Evolutionary conservation across 1,140 invertebrate genomes (phyloP), one percentile per base, ranked within the genome.

Genomic region (Anagrus nilaparvatae): DNA sequence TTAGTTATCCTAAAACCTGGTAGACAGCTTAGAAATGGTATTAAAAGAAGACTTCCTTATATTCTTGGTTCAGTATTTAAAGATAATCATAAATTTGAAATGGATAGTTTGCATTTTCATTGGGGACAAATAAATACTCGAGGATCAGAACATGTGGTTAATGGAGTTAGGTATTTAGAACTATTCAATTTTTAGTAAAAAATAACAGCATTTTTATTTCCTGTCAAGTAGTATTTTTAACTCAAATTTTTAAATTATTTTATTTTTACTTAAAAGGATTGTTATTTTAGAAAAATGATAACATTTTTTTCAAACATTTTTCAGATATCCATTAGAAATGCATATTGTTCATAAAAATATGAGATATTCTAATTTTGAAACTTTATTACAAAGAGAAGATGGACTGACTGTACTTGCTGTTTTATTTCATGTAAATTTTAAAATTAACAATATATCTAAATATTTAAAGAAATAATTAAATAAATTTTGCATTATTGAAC

Each of bases 311-410:
- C n/a, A n/a, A n/a, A n/a, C n/a, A n/a, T n/a, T n/a, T n/a, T n/a
- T n/a, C 36, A 70, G 69, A 36, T 71, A 61, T 52, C 77, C 81
- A 6, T 73, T 82, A 60, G 81, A 84, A 64, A 79, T 83, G 78
- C 81, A 84, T 53, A 77, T 84, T 43, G 76, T 84, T 43, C 78
- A 82, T 54, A 73, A 72, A 46, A 83, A 82, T 53, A 74, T 66
- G 54, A 77, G 74, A 54, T 83, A 83, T 51, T 60, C 60, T 27
- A 72, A 66, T 29, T 52, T 79, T 2, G 65, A 66, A 2, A 68
- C 79, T 50, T 79, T 79, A 5, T 52, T 78, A 2, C 65, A 75
- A 33, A 65, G 81, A 51, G 64, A 68, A n/a, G 77, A 82, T 56
- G 78, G 80, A 19, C 65, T 81, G 14, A 72, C 71, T n/a, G 79